A percentile compares a stretch with the other conserved stretches of the same genome.
Evolutionary conservation across 2,113 vertebrate species (phyloP).

Genomic region (Poecile atricapillus): DNA sequence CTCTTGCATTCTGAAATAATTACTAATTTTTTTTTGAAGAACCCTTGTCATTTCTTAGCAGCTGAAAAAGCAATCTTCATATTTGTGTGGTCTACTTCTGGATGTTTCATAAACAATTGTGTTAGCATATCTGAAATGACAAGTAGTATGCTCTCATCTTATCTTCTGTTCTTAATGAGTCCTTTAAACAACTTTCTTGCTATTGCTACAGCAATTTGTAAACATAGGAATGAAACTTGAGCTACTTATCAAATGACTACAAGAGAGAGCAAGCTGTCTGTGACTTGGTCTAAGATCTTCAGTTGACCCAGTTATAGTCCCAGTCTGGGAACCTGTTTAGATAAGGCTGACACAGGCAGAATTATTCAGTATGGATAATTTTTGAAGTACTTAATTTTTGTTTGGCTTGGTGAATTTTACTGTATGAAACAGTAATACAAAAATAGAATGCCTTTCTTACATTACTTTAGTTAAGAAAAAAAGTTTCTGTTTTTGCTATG

Average conservation of each 20-base stretch:
- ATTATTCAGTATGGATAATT: background rate
- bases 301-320: rapidly evolving
- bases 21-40: background rate
- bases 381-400: background rate
- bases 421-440: background rate
- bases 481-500: rapidly evolving
- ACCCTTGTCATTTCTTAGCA: background rate
- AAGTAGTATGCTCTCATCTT: background rate
- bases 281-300: background rate
- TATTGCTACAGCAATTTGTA: background rate
- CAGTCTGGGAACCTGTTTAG: background rate
- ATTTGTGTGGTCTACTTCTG: background rate
- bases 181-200: background rate
- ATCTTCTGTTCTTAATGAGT: background rate
- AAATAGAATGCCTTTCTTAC: rapidly evolving
- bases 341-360: background rate
- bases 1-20: background rate
- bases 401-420: background rate
- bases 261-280: background rate
- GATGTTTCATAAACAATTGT: background rate
- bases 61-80: rapidly evolving
- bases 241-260: background rate
- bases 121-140: background rate
- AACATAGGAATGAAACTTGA: background rate
- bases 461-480: background rate